Evolutionary conservation across 92 coral and sea anemone species (phyloP), one percentile per base, ranked within the genome.

Genomic region (Ricordea florida): DNA sequence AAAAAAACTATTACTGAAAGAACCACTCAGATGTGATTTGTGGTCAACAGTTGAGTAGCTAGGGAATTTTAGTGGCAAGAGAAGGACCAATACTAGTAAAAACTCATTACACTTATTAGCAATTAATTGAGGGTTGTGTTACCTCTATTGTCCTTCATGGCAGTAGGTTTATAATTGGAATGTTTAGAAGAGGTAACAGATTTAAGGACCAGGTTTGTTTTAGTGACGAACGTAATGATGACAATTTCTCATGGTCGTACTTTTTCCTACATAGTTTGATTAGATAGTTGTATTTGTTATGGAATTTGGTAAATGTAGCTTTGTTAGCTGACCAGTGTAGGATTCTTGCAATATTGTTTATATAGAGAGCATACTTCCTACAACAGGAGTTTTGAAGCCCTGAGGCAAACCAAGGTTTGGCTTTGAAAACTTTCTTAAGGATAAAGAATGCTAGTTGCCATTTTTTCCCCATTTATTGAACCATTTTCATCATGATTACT

Each of bases 301-400:
- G 30, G 27, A 50, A 18, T 50, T 50, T 50, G 27, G 53, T 47
- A n/a, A 17, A 47, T 47, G 21, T 18, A 47, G 53, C 53, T 47
- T 47, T 47, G 53, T 47, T 47, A 47, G 53, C 20, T 47, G 53
- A n/a, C n/a, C n/a, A n/a, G 53, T 47, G 53, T 47, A 11, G 53
- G 53, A 4, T 47, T 47, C 6, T 50, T 8, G 27, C 30, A 50
- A 24, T 18, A 50, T 50, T 50, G 29, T 24, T 8, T n/a, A n/a
- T 50, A 50, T 50, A 18, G 58, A 50, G 58, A 10, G 58, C 14
- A 18, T 50, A 7, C 31, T 50, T 50, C 58, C 58, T 50, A 21
- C 58, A 18, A 50, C 58, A 50, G 58, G 58, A 50, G 58, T 50
- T 50, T 50, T 18, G 58, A 17, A 50, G 58, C 58, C 30, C 58